A percentile compares a stretch with the other conserved stretches of the same genome.
Conservation (phyloP, 1,140 invertebrate genomes). For the Drosophila bipectinata region DNA sequence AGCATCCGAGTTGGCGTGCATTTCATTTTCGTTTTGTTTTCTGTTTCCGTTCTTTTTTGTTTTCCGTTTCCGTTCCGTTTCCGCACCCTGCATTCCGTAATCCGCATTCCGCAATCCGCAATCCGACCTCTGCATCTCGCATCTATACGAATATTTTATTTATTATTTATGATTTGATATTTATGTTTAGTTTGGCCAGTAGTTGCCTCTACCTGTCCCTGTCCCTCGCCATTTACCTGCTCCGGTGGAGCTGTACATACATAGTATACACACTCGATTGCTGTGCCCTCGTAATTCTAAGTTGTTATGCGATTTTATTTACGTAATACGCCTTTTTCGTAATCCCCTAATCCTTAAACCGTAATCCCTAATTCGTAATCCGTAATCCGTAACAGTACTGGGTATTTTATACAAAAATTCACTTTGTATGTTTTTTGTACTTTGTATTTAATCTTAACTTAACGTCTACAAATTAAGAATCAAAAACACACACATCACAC, state of each 20-base stretch:
- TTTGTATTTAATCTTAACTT: constrained; percentile 38
- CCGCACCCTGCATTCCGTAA: constrained; percentile 7
- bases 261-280: constrained; percentile 70
- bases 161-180: constrained; percentile 15
- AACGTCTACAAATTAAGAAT: constrained; percentile 36
- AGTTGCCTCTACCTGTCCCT: constrained; percentile 60
- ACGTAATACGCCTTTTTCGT: constrained; percentile 33
- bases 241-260: constrained; percentile 73
- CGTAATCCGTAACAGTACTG: constrained; percentile 9
- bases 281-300: constrained; percentile 69
- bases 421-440: constrained; percentile 25
- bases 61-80: constrained; percentile 23
- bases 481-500: constrained; percentile 12
- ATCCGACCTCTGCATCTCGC: neutral
- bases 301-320: constrained; percentile 71
- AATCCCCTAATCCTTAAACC: neutral
- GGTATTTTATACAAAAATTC: constrained; percentile 7
- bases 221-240: constrained; percentile 66
- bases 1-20: constrained; percentile 51
- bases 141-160: neutral
- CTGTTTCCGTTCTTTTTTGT: constrained; percentile 23
- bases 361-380: constrained; percentile 14
- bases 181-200: constrained; percentile 56
- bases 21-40: constrained; percentile 49
- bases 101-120: constrained; percentile 1